A percentile compares a stretch with the other conserved stretches of the same genome.
phyloP scores from a whole-genome alignment of 2,888 invertebrate species.

The Ornithoptera alexandrae region DNA sequence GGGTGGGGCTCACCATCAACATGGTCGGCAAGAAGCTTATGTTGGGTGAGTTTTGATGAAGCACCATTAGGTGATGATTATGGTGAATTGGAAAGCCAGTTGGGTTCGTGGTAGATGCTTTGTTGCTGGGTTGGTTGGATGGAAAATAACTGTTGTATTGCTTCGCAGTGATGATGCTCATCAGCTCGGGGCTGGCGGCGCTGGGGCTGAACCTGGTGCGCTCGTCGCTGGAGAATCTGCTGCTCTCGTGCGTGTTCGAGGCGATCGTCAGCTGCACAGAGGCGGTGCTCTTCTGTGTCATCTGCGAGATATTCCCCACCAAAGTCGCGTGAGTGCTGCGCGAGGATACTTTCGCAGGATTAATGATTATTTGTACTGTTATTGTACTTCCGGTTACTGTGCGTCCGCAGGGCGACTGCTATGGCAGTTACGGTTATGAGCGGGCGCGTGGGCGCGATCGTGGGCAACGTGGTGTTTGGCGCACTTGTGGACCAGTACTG shows the following conservation, averaged over 20 bases:
- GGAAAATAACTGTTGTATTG: neutral
- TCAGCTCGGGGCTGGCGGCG: slow-evolving; percentile 77
- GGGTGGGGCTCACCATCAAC: slow-evolving; percentile 79
- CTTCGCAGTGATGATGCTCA: slow-evolving; percentile 74
- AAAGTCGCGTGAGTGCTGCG: slow-evolving; percentile 70
- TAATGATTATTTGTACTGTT: neutral
- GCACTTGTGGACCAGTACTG: slow-evolving; percentile 79
- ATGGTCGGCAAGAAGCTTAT: slow-evolving; percentile 79
- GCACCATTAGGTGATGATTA: neutral
- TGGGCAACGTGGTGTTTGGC: slow-evolving; percentile 81
- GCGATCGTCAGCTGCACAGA: slow-evolving; percentile 81
- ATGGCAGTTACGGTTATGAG: slow-evolving; percentile 81
- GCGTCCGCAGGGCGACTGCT: slow-evolving; percentile 72
- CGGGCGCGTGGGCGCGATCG: slow-evolving; percentile 80
- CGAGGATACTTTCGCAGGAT: too few species aligned
- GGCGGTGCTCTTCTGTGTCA: slow-evolving; percentile 81
- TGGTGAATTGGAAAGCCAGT: neutral
- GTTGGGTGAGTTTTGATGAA: slow-evolving; percentile 62
- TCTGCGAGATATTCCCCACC: slow-evolving; percentile 81
- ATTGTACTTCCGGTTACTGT: neutral
- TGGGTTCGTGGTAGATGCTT: neutral
- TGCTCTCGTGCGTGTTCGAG: slow-evolving; percentile 80
- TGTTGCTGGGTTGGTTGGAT: neutral
- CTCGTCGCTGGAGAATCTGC: slow-evolving; percentile 75
- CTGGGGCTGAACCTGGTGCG: slow-evolving; percentile 77